Conservation (phyloP, 2,797 vertebrate genomes). For the Benthosema pterotum region DNA sequence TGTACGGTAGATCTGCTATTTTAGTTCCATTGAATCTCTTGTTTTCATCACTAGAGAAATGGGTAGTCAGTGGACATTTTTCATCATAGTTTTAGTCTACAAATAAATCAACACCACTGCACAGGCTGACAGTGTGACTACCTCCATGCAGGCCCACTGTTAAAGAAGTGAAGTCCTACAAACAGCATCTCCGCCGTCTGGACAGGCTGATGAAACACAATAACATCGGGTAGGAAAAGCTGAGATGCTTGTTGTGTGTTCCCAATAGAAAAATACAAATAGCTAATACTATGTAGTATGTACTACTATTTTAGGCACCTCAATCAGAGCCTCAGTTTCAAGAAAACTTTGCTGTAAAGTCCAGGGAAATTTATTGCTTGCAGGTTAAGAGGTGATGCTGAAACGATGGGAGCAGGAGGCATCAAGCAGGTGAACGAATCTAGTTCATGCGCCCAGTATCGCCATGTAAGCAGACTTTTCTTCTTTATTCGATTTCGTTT, state of each 20-base stretch:
- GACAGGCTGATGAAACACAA: constrained; percentile 77
- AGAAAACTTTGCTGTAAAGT: too few species aligned
- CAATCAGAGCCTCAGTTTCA: too few species aligned
- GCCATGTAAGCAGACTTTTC: constrained; percentile 45
- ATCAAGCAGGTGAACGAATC: constrained; percentile 9
- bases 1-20: neutral
- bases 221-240: constrained; percentile 41
- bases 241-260: neutral
- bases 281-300: too few species aligned
- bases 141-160: constrained; percentile 75
- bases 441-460: constrained; percentile 34
- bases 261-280: neutral
- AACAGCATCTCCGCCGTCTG: constrained; percentile 83
- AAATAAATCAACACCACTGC: too few species aligned
- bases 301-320: too few species aligned
- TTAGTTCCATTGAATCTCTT: too few species aligned
- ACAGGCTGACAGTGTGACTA: constrained; percentile 1
- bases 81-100: too few species aligned
- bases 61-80: too few species aligned
- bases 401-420: constrained; percentile 30
- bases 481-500: too few species aligned
- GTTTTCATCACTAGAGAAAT: too few species aligned
- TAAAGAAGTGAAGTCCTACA: constrained; percentile 84
- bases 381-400: neutral
- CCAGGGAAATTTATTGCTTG: too few species aligned